Base-by-base conservation (phyloP, 2,797 vertebrate genomes). In the Sciurus vulgaris region DNA sequence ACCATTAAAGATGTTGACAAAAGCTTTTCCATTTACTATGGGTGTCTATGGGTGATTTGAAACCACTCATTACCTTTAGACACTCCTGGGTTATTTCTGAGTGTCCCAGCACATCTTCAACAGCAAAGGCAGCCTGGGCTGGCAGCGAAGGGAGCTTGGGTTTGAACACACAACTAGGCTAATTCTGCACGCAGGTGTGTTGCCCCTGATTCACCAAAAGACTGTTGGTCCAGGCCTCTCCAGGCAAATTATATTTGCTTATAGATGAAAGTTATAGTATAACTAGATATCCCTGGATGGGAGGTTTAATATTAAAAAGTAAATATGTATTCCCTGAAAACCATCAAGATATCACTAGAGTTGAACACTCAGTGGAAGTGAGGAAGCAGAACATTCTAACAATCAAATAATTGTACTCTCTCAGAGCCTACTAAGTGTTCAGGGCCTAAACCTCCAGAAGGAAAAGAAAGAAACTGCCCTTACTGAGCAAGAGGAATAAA, bases 1-100 rank as follows among this genome's bases (percentile, higher is more conserved):
- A 93, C 97, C 96, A 97, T 97, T 97, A 97, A 97, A 97, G 95
- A 97, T 97, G 96, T 98, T 97, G 96, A 97, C 97, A 96, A 96
- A 97, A 98, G 96, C 93, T 90, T 97, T 97, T 96, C 92, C 96
- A 97, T 96, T 97, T 94, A 90, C 97, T 89, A 54, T 86, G 96
- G 95, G 91, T 96, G 91, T 97, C 97, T 92, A 51, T 93, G 94
- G 93, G 93, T 91, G 93, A 92, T 93, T 81, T 93, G 96, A 97
- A 96, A 95, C 47, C 94, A 85, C 88, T 94, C 73, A 72, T 84
- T 96, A 90, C 89, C 82, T 97, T 94, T 89, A 59, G 63, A 92
- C 91, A 56, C 92, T 89, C 79, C 90, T 44, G 63, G 94, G 41
- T 95, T 93, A 84, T 96, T 96, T 96, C 92, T 88, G 69, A 92